These are phyloP conservation scores for Dicaeum eximium DNA, from an alignment of 2,113 vertebrate species.

Conservation along the genomic window DNA sequence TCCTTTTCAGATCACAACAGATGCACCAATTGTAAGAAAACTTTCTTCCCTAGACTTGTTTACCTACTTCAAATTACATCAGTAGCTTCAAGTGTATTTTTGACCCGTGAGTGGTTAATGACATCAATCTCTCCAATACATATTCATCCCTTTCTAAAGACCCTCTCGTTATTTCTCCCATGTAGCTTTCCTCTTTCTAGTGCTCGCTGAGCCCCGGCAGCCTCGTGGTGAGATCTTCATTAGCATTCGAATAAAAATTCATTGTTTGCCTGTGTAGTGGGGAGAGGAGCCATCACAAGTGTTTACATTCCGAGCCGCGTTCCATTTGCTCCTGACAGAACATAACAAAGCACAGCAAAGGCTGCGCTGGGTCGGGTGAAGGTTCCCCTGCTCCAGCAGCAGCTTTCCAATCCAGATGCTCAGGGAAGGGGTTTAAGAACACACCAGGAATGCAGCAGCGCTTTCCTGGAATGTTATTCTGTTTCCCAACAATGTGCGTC, in stretches of 20 bases:
- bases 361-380: background rate
- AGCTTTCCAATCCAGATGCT: background rate
- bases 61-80: slow-evolving; percentile 27
- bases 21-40: background rate
- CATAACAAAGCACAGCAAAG: background rate
- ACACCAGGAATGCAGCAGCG: background rate
- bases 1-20: background rate
- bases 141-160: background rate
- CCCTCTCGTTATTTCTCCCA: background rate
- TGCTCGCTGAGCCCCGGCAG: background rate
- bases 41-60: background rate
- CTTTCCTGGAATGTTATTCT: background rate
- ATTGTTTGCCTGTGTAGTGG: background rate
- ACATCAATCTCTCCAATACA: slow-evolving; percentile 9
- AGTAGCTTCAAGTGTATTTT: slow-evolving; percentile 5
- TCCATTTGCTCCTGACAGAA: slow-evolving; percentile 7
- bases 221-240: slow-evolving; percentile 29
- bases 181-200: background rate
- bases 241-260: slow-evolving; percentile 50
- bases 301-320: slow-evolving; percentile 11
- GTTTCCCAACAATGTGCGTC: background rate
- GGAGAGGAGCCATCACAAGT: slow-evolving; percentile 28
- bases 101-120: slow-evolving; percentile 29
- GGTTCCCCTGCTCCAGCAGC: background rate
- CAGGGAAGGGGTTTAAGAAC: background rate